Base-by-base conservation (phyloP, 2,113 vertebrate species). In the Tragelaphus strepsiceros region DNA sequence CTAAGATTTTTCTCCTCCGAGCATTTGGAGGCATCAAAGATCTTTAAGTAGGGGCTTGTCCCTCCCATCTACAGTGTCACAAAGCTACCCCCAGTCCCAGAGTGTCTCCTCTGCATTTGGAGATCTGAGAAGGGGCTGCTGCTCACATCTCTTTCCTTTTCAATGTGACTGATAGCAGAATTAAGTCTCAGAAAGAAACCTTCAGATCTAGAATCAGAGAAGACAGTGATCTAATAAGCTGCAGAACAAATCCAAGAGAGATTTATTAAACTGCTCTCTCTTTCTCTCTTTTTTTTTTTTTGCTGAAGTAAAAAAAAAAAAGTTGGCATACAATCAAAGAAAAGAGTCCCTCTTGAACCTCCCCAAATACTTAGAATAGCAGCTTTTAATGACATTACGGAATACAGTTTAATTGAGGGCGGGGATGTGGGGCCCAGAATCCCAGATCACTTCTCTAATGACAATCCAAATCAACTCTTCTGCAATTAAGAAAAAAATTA, bases 181-280 rank as follows among this genome's bases (percentile, higher is more conserved):
- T 88, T 94, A 62, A 39, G 7, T 91, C 78, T 81, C 58, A 26
- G n/a, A 91, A 71, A 67, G 87, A 96, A 96, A 62, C 39, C 83
- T 95, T 97, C 94, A 97, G 95, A 95, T 97, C 86, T 64, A 32
- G 71, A 97, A 96, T 97, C 96, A 88, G 96, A 98, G 88, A 96
- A 96, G 81, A 90, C 85, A 89, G 67, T 64, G 81, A 95, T 97
- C 97, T 96, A 97, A 96, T 94, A 95, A 89, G 91, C 95, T 95
- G 81, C 83, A 90, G 93, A 93, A 94, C n/a, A 97, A 94, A 97
- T 97, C 89, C 81, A 71, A 71, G 86, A 96, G 90, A 96, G 24
- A 90, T 97, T 96, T 96, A 93, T 83, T 87, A 94, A 97, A 92
- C 84, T 92, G 62, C 46, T 78, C 30, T 59, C 51, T 80, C 19